Percentiles rank a stretch among this genome's conserved stretches.
Evolutionary conservation across 2,888 invertebrate species (phyloP).

Genomic region (Ormyrus pomaceus): DNA sequence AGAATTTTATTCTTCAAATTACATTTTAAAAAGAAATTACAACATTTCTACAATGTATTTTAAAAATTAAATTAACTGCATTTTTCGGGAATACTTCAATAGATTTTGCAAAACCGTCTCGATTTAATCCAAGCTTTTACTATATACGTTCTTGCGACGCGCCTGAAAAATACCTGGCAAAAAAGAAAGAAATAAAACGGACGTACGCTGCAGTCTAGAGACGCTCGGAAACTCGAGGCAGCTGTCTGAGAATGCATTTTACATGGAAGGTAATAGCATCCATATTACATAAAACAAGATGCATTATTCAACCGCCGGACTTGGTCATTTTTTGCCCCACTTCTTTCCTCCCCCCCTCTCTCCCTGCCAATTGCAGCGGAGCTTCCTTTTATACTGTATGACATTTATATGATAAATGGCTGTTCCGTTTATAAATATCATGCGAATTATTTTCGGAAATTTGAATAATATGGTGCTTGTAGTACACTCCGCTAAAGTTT

Average conservation of each 20-base stretch:
- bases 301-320: slow-evolving; percentile 54
- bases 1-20: neutral
- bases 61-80: neutral
- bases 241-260: slow-evolving; percentile 53
- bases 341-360: slow-evolving; percentile 12
- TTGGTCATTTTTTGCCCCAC: slow-evolving; percentile 4
- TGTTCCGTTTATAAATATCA: slow-evolving; percentile 12
- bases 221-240: slow-evolving; percentile 36
- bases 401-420: slow-evolving; percentile 44
- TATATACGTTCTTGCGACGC: neutral
- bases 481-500: no score
- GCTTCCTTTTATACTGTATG: slow-evolving; percentile 21
- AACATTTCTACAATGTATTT: neutral
- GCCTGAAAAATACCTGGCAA: slow-evolving; percentile 30
- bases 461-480: neutral
- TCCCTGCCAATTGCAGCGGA: slow-evolving; percentile 44
- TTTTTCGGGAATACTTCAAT: slow-evolving; percentile 6
- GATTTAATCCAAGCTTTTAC: slow-evolving; percentile 30
- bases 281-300: slow-evolving; percentile 57
- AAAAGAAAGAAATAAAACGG: slow-evolving; percentile 31
- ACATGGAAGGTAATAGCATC: slow-evolving; percentile 57
- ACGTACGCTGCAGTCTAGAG: neutral
- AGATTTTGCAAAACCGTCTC: slow-evolving; percentile 34
- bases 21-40: neutral
- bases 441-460: slow-evolving; percentile 9